phyloP scores from a whole-genome alignment of 2,113 vertebrate species.

The Todiramphus chloris region DNA sequence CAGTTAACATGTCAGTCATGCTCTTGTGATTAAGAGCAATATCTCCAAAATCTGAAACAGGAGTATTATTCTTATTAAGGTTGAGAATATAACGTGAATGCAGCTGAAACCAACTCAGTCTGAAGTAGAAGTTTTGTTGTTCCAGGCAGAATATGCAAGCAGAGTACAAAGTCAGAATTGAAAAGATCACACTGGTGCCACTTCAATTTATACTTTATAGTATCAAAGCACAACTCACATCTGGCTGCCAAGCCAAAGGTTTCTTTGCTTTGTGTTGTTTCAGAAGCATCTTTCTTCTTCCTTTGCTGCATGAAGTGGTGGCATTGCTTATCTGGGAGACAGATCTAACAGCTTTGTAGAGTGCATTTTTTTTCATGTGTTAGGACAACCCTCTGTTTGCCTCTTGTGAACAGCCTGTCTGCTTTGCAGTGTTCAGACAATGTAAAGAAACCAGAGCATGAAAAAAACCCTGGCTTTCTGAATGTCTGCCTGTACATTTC shows the following conservation, averaged over 20 bases:
- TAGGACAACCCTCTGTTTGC: neutral
- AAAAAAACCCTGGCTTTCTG: neutral
- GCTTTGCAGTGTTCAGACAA: neutral
- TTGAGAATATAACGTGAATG: neutral
- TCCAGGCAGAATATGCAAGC: neutral
- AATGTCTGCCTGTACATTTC: neutral
- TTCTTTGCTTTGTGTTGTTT: neutral
- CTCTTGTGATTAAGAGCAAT: neutral
- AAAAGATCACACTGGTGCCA: neutral
- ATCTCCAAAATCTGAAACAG: neutral
- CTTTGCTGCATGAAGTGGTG: neutral
- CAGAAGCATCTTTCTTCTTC: neutral
- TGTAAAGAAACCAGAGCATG: neutral
- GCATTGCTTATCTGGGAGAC: neutral
- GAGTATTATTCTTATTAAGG: neutral
- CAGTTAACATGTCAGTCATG: neutral
- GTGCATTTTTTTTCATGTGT: neutral
- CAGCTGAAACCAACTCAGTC: neutral
- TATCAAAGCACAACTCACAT: neutral
- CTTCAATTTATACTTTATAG: rapidly evolving
- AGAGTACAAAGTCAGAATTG: neutral
- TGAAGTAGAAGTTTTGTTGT: neutral
- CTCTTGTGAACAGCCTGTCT: neutral
- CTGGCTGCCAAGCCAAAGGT: neutral
- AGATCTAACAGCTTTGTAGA: neutral